Evolutionary conservation across 2,113 vertebrate genomes (phyloP).

Genomic region (Chloebia gouldiae): DNA sequence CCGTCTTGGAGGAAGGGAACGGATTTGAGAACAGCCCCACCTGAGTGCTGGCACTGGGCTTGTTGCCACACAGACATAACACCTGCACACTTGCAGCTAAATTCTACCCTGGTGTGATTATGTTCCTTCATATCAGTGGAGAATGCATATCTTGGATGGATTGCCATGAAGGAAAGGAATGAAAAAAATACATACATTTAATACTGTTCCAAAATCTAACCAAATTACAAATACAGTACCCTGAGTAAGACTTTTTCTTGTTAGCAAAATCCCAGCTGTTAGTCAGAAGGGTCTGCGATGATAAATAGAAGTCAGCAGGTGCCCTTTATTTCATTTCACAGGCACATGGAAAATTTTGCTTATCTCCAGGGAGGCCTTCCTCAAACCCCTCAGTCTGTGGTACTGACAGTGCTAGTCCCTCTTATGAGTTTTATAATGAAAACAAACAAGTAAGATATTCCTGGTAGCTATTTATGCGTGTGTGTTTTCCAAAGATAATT

Average conservation of each 20-base stretch:
- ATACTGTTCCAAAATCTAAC: not conserved
- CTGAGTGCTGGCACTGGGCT: not conserved
- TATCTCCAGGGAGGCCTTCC: constrained; percentile 14
- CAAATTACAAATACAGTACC: not conserved
- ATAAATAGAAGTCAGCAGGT: not conserved
- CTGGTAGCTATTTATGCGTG: not conserved
- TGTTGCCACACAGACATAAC: not conserved
- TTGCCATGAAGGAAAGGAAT: not conserved
- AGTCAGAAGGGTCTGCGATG: not conserved
- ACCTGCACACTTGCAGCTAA: not conserved
- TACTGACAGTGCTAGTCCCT: not conserved
- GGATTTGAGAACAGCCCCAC: not conserved
- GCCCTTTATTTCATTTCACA: not conserved
- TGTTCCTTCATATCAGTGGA: not conserved
- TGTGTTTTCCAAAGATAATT: constrained; percentile 52
- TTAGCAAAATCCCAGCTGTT: not conserved
- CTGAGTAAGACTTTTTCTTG: not conserved
- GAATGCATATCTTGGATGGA: not conserved
- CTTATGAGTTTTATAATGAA: not conserved
- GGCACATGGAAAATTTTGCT: constrained; percentile 34
- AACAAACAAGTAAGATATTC: constrained; percentile 28
- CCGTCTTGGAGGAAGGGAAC: not conserved
- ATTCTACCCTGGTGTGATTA: not conserved
- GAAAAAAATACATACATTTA: not conserved
- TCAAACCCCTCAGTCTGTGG: not conserved